Evolutionary conservation across 2,797 vertebrate genomes (phyloP).

Genomic region (Semotilus atromaculatus): DNA sequence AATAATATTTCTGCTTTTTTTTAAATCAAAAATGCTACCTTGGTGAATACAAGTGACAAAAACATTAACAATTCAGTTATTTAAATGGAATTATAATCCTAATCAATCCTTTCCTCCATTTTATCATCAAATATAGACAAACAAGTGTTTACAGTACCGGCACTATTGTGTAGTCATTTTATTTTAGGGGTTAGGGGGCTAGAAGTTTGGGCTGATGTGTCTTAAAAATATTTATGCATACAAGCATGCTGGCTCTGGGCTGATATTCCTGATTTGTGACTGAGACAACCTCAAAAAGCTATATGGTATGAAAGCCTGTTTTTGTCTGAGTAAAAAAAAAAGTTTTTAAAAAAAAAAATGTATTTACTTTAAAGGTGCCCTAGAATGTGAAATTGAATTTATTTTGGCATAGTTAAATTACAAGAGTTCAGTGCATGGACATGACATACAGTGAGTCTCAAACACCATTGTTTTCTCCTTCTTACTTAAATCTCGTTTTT

Average conservation of each 20-base stretch:
- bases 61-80: neutral
- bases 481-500: too few species aligned
- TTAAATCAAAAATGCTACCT: neutral
- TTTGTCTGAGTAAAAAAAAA: neutral
- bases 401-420: too few species aligned
- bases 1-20: neutral
- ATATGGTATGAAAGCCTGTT: neutral
- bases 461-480: too few species aligned
- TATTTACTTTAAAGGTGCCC: too few species aligned
- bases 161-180: neutral
- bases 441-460: too few species aligned
- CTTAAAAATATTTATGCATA: neutral
- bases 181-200: neutral
- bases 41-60: neutral
- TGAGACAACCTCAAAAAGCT: neutral
- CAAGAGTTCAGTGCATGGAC: too few species aligned
- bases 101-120: neutral
- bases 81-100: neutral
- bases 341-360: too few species aligned
- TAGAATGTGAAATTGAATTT: too few species aligned
- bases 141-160: neutral
- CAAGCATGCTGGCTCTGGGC: too few species aligned
- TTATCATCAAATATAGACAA: neutral
- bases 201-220: too few species aligned
- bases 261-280: neutral